Base-by-base conservation (phyloP, 2,888 invertebrate genomes). In the Temnothorax ravouxi region DNA sequence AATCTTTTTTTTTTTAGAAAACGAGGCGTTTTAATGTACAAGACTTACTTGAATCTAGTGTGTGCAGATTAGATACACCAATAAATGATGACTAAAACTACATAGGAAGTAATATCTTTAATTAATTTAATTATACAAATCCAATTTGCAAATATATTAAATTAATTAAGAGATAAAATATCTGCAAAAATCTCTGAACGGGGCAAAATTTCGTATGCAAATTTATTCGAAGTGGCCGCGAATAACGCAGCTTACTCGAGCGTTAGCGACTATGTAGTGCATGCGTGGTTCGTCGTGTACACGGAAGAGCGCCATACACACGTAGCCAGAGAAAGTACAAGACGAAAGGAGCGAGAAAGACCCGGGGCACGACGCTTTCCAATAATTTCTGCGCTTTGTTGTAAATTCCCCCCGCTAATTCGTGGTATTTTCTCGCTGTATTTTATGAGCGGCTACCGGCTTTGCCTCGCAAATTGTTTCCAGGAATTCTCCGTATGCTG, bases 401-500 rank as follows among this genome's bases (percentile, higher is more conserved):
- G 79, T 66, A 72, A 84, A 84, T 79, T 56, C 66, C 44, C 66
- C 44, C 38, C 62, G 61, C 62, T 67, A 79, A 84, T 80, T 80
- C 71, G 80, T 50, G 84, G 84, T 72, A 80, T 80, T 84, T 84
- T 71, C 84, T 80, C 79, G 44, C 44, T 74, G 84, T 84, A 80
- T 80, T 84, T 84, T 84, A 81, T 79, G 67, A 79, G 79, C 79
- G 56, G 79, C 79, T 79, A 79, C 79, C 56, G 79, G 79, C 80
- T 64, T 66, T 64, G 71, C 80, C 80, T 81, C 74, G 74, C 52
- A 81, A 74, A 81, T 81, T 74, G 84, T 84, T 84, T 84, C 84
- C 84, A 74, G 80, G 84, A 84, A 84, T 84, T 81, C 83, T 72
- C 76, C 81, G 79, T 72, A 80, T 56, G 80, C 84, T 75, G 72